phyloP scores from a whole-genome alignment of 2,888 invertebrate genomes.

The Charanyca ferruginea region DNA sequence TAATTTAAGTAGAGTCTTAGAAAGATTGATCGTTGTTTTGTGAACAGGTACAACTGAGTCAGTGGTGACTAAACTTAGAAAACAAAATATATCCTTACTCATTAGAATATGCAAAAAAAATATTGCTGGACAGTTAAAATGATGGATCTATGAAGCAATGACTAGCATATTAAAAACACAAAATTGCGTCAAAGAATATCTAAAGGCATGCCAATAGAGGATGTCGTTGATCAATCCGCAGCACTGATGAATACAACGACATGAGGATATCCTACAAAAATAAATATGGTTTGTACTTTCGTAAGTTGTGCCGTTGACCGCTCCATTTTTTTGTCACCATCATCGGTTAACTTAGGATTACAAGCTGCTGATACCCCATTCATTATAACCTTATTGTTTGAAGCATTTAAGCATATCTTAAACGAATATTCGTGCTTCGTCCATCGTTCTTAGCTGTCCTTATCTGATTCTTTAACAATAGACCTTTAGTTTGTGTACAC shows the following conservation, averaged over 20 bases:
- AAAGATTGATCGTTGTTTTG: conserved; percentile 7
- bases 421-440: conserved; percentile 58
- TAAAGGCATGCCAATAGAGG: conserved; percentile 27
- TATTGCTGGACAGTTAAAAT: background rate
- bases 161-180: conserved; percentile 20
- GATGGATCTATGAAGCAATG: conserved; percentile 11
- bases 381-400: conserved; percentile 53
- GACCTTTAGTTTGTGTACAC: conserved; percentile 37
- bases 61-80: conserved; percentile 9
- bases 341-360: conserved; percentile 22
- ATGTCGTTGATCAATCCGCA: conserved; percentile 33
- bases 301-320: no score
- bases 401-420: conserved; percentile 64
- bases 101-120: conserved; percentile 5
- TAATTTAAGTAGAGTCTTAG: background rate
- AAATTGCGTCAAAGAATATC: conserved; percentile 14
- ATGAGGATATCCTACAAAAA: conserved; percentile 41
- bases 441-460: conserved; percentile 50
- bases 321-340: conserved; percentile 13
- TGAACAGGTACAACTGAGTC: background rate
- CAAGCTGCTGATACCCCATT: conserved; percentile 43
- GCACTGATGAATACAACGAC: conserved; percentile 15
- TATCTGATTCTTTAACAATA: conserved; percentile 66
- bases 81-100: background rate
- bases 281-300: conserved; percentile 19